A percentile compares a stretch with the other conserved stretches of the same genome.
These are phyloP conservation scores for Epinotia bilunana DNA, from an alignment of 2,888 invertebrate species.

Conservation along the genomic window DNA sequence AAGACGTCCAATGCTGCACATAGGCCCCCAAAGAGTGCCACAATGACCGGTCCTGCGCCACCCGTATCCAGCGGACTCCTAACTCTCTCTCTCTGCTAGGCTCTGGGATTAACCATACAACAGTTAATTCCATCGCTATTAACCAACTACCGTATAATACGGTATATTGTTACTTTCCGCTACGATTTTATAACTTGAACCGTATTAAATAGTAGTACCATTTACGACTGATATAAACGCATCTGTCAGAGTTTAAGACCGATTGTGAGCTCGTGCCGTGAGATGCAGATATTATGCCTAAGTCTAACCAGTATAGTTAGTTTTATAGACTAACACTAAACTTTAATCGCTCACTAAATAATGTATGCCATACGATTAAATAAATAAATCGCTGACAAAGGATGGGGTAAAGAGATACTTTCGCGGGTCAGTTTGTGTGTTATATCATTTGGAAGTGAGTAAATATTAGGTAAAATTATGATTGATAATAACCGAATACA, in stretches of 20 bases:
- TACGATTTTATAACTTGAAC: conserved; percentile 27
- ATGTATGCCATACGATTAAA: no score
- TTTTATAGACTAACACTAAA: conserved; percentile 24
- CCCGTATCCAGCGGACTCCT: no score
- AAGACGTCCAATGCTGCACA: no score
- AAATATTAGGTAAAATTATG: no score
- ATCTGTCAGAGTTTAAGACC: conserved; percentile 51
- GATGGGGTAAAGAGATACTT: not conserved
- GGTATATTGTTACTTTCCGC: conserved; percentile 3
- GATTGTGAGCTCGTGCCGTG: conserved; percentile 49
- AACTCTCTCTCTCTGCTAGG: no score
- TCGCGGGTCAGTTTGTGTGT: not conserved
- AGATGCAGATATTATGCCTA: conserved; percentile 45
- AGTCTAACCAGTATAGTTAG: conserved; percentile 38
- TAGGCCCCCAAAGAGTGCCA: no score
- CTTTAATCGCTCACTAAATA: not conserved
- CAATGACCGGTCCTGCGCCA: no score
- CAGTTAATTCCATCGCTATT: no score
- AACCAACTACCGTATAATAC: no score
- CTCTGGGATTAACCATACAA: no score
- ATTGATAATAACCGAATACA: no score
- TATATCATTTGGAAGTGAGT: not conserved
- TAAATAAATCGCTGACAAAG: no score
- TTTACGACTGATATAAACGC: conserved; percentile 53
- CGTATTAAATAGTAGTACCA: conserved; percentile 46